Evolutionary conservation across 2,888 invertebrate genomes (phyloP), one percentile per base, ranked within the genome.

Genomic region (Thyatira batis): DNA sequence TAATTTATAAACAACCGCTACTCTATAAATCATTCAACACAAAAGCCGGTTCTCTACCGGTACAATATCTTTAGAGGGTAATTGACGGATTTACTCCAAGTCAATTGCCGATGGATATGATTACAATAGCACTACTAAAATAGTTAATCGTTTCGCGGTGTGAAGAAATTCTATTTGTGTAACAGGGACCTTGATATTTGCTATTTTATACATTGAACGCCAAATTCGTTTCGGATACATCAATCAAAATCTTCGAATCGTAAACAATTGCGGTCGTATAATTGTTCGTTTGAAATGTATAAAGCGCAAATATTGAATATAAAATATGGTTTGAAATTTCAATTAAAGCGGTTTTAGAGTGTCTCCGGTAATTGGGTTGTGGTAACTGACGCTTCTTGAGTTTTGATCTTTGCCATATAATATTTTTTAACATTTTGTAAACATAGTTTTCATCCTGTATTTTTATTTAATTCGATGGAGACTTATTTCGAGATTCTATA

Each of bases 201-300:
- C 50, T 28, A 50, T 49, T 44, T 49, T 45, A 43, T 54, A 50
- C 21, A 28, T 13, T 17, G 9, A 45, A 39, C 13, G 45, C 52
- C 25, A 21, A 49, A 53, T 50, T 57, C 46, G 55, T 45, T 62
- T 64, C 61, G 65, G 65, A 66, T 69, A 67, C 63, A 67, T 67
- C 69, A 66, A 67, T 71, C 69, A 67, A 52, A 55, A 53, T 63
- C 45, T 56, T 51, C 60, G 55, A 58, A 50, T 46, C 55, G 56
- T 64, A 67, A 68, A 73, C 69, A 69, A 55, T 61, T 48, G 52
- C 48, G 53, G 53, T 49, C 50, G 25, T 48, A 59, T 71, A 71
- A 70, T 71, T 69, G 69, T 60, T 55, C 52, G 54, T 60, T 56
- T 57, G 65, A 61, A 62, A 64, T 61, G 65, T 61, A 71, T 56